Percentiles rank a stretch among this genome's conserved stretches.
These are phyloP conservation scores for Aspiorhynchus laticeps DNA, from an alignment of 2,113 vertebrate species.

Conservation along the genomic window DNA sequence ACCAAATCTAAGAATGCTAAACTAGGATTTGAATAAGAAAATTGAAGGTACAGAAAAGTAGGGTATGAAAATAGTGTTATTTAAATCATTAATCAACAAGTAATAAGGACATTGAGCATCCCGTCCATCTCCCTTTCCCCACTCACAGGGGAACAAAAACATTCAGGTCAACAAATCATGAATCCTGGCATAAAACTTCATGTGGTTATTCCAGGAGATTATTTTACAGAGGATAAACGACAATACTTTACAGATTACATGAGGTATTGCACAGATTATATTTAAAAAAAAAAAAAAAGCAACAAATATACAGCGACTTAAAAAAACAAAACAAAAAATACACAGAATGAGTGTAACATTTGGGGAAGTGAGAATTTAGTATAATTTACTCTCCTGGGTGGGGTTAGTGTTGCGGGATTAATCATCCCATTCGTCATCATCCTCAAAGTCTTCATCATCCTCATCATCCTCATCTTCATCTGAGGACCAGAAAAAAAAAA, in stretches of 20 bases:
- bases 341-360: conserved; percentile 89
- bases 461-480: conserved; percentile 98
- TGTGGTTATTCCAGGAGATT: conserved; percentile 79
- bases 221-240: conserved; percentile 81
- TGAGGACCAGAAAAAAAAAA: conserved; percentile 59
- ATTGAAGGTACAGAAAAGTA: conserved; percentile 87
- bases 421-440: conserved; percentile 98
- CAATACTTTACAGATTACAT: conserved; percentile 90
- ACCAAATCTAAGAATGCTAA: conserved; percentile 86
- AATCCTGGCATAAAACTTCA: conserved; percentile 81
- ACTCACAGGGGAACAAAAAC: conserved; percentile 73
- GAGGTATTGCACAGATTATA: conserved; percentile 99
- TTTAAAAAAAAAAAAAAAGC: conserved; percentile 81
- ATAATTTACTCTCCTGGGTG: conserved; percentile 76
- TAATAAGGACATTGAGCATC: conserved; percentile 80
- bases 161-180: conserved; percentile 80
- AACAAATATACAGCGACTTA: conserved; percentile 97
- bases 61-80: conserved; percentile 93
- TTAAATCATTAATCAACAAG: conserved; percentile 83
- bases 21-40: conserved; percentile 89
- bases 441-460: conserved; percentile 96
- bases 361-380: conserved; percentile 83
- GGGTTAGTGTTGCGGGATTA: conserved; percentile 73
- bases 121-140: conserved; percentile 78
- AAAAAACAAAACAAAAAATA: conserved; percentile 84